These are phyloP conservation scores for Rotaria socialis DNA, from an alignment of 2,888 invertebrate species.

Conservation along the genomic window DNA sequence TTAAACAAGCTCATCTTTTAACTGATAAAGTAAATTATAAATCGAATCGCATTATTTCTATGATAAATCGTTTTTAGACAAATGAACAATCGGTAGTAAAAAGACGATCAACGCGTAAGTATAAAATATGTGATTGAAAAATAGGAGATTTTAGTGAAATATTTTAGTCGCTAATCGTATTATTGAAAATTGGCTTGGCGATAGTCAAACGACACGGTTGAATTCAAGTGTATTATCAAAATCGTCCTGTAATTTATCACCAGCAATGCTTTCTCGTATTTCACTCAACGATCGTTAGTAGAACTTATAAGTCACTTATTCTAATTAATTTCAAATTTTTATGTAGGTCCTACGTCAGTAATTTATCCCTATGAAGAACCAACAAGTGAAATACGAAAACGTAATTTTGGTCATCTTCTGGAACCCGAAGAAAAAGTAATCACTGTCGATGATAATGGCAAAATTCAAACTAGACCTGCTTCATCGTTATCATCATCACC, in stretches of 20 bases:
- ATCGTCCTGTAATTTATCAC: neutral
- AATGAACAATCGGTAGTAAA: neutral
- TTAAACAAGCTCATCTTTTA: neutral
- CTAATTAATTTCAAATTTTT: neutral
- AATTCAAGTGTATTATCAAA: neutral
- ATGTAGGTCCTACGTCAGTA: neutral
- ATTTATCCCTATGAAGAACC: neutral
- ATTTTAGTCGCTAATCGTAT: slow-evolving; percentile 33
- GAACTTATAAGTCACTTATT: neutral
- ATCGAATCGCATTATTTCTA: too few relatives aligned
- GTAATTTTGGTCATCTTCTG: neutral
- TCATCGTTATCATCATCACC: neutral
- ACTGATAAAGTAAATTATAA: neutral
- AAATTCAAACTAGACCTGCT: neutral
- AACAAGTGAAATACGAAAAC: neutral
- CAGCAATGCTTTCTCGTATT: neutral
- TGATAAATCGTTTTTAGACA: neutral
- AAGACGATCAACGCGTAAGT: neutral
- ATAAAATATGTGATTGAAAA: neutral
- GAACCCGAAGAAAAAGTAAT: neutral
- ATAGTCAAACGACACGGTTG: neutral
- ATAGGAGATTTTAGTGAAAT: neutral
- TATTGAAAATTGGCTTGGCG: neutral
- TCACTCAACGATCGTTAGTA: neutral
- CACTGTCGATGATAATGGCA: neutral